Evolutionary conservation across 1,140 invertebrate species (phyloP).

Genomic region (Apis dorsata): DNA sequence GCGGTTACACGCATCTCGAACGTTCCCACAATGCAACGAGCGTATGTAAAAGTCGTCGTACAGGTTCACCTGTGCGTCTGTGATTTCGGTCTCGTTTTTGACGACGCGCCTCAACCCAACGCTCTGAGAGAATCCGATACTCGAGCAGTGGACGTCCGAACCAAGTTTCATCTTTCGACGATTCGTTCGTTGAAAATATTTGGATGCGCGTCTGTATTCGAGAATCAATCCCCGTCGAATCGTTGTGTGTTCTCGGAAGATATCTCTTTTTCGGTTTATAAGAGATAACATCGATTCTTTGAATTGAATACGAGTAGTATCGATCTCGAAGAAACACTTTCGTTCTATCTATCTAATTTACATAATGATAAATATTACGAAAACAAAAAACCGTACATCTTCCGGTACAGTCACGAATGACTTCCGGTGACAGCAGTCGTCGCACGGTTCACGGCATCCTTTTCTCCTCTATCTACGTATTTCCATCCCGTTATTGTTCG

Average conservation of each 20-base stretch:
- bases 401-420: not conserved
- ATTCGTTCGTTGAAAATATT: too few species aligned
- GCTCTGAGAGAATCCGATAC: conserved; percentile 46
- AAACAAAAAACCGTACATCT: too few species aligned
- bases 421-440: conserved; percentile 8
- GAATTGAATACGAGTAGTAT: too few species aligned
- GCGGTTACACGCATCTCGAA: conserved; percentile 75
- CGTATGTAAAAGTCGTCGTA: conserved; percentile 51
- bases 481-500: conserved; percentile 8
- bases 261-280: too few species aligned
- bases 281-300: too few species aligned
- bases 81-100: conserved; percentile 5
- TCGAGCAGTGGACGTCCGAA: not conserved
- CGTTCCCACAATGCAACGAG: conserved; percentile 72
- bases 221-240: too few species aligned
- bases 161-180: too few species aligned
- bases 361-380: too few species aligned
- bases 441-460: conserved; percentile 30
- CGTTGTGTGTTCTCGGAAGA: too few species aligned
- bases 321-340: too few species aligned
- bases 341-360: too few species aligned
- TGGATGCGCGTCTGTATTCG: too few species aligned
- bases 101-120: conserved; percentile 32
- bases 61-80: conserved; percentile 23
- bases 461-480: not conserved